Evolutionary conservation across 2,888 invertebrate species (phyloP), one percentile per base, ranked within the genome.

Genomic region (Allacma fusca): DNA sequence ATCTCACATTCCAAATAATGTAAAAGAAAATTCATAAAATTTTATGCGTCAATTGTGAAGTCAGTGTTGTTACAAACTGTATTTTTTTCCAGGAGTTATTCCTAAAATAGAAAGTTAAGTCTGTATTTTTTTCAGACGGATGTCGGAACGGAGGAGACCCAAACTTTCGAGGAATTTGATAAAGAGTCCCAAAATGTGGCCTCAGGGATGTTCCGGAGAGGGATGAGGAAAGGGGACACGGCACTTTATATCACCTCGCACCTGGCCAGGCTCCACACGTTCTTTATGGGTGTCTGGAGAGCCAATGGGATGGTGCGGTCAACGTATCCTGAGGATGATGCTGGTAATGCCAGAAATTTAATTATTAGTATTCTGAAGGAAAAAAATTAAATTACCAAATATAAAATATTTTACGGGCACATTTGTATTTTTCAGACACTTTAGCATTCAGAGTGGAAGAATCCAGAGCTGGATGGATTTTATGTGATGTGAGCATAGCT

Each of bases 91-190:
- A 40, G 13, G 5, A 40, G 13, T 9, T 9, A 40, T 40, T 9
- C 13, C 13, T 40, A 40, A 40, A 40, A 40, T 40, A 40, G 13
- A 40, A 40, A 40, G 5, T 5, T 40, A 40, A 9, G 13, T 40
- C 7, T 5, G 13, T 9, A 40, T 9, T 40, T 40, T 40, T 5
- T 57, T 28, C 29, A 91, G 91, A 87, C 91, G 80, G 90, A 90
- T 86, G 89, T 88, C 16, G 88, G 89, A 78, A 91, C 91, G 1
- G 90, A 88, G 23, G 88, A 90, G 84, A 86, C 88, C 80, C 86
- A 89, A 57, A 89, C 90, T n/a, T 91, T 89, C 80, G 70, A 44
- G n/a, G 85, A 89, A 71, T 88, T 92, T 80, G 81, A 78, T 26
- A 72, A 71, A 7, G 75, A 76, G 71, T 80, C 80, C 1, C 29